These are phyloP conservation scores for Melopsittacus undulatus DNA, from an alignment of 2,797 vertebrate genomes.

Conservation along the genomic window DNA sequence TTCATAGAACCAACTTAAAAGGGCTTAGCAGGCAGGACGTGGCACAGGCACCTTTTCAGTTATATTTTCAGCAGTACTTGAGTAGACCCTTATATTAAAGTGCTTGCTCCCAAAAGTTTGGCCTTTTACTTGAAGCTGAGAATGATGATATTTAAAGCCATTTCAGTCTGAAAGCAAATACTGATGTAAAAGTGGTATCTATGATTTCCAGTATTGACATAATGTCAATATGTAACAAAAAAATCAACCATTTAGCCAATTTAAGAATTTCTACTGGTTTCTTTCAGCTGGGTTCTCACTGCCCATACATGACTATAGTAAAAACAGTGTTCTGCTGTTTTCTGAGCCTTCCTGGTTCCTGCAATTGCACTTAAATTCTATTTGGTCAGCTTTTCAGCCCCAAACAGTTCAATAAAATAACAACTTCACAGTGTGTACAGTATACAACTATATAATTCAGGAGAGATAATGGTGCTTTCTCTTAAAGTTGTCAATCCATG, in stretches of 20 bases:
- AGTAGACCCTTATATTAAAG: not conserved
- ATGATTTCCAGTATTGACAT: not conserved
- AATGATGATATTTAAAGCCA: not conserved
- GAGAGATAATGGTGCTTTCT: not conserved
- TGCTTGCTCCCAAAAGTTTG: not conserved
- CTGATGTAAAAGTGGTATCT: not conserved
- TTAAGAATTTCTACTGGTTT: not conserved
- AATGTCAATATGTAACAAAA: too few species aligned
- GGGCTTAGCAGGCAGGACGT: not conserved
- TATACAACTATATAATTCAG: not conserved
- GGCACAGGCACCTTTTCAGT: not conserved
- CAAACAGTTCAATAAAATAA: constrained; percentile 1
- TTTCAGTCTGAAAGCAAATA: not conserved
- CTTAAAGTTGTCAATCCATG: not conserved
- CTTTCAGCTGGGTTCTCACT: not conserved
- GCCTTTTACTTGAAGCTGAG: not conserved
- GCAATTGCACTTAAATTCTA: not conserved
- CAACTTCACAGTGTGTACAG: not conserved
- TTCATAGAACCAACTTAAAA: not conserved
- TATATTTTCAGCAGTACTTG: not conserved
- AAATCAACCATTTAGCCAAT: not conserved
- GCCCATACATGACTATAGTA: not conserved
- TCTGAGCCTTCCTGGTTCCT: not conserved
- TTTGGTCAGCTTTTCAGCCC: not conserved
- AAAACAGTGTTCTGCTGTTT: not conserved